A percentile compares a stretch with the other conserved stretches of the same genome.
Conservation (phyloP, 2,113 vertebrate species). For the Xiphophorus couchianus region DNA sequence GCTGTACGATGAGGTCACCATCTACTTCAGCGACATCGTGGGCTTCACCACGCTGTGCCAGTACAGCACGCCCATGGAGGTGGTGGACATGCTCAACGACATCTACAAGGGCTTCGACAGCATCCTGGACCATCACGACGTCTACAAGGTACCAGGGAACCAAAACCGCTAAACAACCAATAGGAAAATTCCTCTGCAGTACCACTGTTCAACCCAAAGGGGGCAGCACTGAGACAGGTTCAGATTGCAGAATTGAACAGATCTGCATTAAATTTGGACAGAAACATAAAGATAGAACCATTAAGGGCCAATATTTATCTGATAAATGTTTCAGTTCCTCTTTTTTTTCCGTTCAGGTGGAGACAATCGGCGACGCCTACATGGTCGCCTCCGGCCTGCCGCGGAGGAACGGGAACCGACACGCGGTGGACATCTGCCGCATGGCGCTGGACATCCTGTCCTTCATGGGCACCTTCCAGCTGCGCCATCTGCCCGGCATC, state of each 20-base stretch:
- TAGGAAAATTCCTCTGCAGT: too few species aligned
- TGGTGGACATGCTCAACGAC: constrained; percentile 98
- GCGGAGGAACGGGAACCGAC: constrained; percentile 90
- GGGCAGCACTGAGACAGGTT: too few species aligned
- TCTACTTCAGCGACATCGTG: constrained; percentile 99
- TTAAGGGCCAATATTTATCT: too few species aligned
- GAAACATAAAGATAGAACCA: too few species aligned
- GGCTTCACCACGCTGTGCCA: constrained; percentile 98
- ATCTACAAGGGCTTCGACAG: constrained; percentile 97
- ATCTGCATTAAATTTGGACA: too few species aligned
- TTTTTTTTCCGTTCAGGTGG: constrained; percentile 82
- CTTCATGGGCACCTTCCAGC: constrained; percentile 93
- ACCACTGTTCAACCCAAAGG: too few species aligned
- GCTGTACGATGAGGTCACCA: constrained; percentile 93
- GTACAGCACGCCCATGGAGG: constrained; percentile 98
- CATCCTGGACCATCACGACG: constrained; percentile 94
- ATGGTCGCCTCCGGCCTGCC: constrained; percentile 97
- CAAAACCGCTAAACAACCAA: too few species aligned
- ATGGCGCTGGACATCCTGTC: constrained; percentile 96
- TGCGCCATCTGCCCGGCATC: constrained; percentile 90
- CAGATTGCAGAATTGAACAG: too few species aligned
- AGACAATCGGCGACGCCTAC: constrained; percentile 97
- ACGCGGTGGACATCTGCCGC: constrained; percentile 91
- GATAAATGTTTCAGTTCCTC: too few species aligned
- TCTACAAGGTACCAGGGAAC: constrained; percentile 88